Percentiles rank a stretch among this genome's conserved stretches.
Evolutionary conservation across 2,888 invertebrate genomes (phyloP).

Genomic region (Trilocha varians): DNA sequence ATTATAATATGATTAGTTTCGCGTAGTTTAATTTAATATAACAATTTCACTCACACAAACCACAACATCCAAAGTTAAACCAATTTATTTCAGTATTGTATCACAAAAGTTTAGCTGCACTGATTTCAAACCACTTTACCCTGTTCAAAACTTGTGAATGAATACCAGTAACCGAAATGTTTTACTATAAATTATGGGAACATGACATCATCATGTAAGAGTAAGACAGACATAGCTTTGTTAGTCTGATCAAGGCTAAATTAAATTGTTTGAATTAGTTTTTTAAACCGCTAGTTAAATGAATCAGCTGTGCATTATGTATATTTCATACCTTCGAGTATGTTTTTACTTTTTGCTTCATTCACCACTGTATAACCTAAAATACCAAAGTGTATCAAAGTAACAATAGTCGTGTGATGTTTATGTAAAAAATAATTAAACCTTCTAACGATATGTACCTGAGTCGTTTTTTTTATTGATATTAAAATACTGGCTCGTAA

Average conservation of each 20-base stretch:
- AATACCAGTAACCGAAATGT: background rate
- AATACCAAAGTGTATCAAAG: constrained; percentile 18
- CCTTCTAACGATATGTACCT: too few species aligned
- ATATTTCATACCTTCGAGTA: constrained; percentile 44
- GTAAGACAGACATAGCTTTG: constrained; percentile 23
- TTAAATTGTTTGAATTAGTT: constrained; percentile 12
- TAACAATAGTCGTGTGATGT: constrained; percentile 5
- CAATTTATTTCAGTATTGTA: background rate
- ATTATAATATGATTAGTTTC: too few species aligned
- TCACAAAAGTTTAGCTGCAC: background rate
- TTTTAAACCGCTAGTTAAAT: constrained; percentile 6
- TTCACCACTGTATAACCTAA: constrained; percentile 37
- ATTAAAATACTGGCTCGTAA: constrained; percentile 15
- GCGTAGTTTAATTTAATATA: too few species aligned
- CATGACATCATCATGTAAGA: constrained; percentile 33
- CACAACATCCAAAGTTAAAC: background rate
- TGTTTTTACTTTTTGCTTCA: constrained; percentile 51
- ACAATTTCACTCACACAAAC: too few species aligned
- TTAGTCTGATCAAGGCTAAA: constrained; percentile 23
- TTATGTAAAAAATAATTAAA: background rate
- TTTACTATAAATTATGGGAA: constrained; percentile 4
- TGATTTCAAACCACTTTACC: background rate
- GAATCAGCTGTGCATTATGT: constrained; percentile 1
- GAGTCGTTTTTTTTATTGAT: too few species aligned
- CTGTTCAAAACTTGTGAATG: background rate